Evolutionary conservation across 2,888 invertebrate genomes (phyloP).

Genomic region (Stenchaetothrips biformis): DNA sequence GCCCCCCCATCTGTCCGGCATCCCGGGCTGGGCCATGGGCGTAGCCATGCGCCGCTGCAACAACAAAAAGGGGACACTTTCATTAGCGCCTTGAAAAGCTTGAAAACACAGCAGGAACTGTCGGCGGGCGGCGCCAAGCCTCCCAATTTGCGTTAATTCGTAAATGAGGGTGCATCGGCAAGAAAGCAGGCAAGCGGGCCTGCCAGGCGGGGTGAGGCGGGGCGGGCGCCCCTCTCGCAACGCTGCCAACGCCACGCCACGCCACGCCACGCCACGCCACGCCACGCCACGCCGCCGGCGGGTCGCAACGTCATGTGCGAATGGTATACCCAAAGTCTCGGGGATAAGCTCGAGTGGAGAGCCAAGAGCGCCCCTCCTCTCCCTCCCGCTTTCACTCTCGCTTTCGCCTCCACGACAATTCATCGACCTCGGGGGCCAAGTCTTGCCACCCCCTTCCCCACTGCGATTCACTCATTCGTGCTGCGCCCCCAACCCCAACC

Average conservation of each 20-base stretch:
- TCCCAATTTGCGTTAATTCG: too few species aligned
- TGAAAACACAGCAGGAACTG: too few species aligned
- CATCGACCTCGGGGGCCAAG: background rate
- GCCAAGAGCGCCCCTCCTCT: background rate
- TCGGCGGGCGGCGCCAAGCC: too few species aligned
- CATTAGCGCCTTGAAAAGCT: too few species aligned
- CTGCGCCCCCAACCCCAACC: background rate
- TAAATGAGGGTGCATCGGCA: too few species aligned
- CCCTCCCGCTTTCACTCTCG: background rate
- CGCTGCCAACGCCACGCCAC: background rate
- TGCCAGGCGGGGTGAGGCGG: too few species aligned
- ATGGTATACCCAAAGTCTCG: background rate
- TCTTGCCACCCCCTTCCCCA: background rate
- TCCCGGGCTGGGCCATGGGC: conserved; percentile 16
- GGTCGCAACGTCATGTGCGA: too few species aligned
- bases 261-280: background rate
- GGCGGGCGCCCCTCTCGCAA: background rate
- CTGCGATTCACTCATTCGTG: background rate
- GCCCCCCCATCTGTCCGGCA: conserved; percentile 2
- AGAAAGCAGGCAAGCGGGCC: too few species aligned
- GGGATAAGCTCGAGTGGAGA: background rate
- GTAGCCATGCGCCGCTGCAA: background rate
- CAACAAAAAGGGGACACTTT: background rate
- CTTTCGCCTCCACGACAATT: conserved; percentile 12
- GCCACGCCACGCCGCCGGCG: too few species aligned